Conservation (phyloP, 1,140 invertebrate species). For the Harlomillsia oculata region DNA sequence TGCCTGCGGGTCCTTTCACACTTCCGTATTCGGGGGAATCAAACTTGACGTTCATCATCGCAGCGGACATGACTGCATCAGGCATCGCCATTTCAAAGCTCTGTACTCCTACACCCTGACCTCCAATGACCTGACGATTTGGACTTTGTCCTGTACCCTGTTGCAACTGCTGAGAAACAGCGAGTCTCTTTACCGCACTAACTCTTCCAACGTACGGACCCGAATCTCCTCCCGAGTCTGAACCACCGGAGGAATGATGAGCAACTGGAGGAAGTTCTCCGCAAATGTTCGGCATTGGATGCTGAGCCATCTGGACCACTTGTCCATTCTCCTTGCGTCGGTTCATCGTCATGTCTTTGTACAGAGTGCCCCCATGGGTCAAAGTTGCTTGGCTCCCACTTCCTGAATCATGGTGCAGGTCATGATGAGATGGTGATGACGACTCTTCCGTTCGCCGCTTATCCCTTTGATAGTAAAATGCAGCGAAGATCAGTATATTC, state of each 20-base stretch:
- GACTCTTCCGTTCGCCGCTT: slow-evolving; percentile 51
- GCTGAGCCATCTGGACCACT: slow-evolving; percentile 22
- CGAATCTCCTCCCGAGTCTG: slow-evolving; percentile 26
- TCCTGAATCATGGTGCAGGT: background rate
- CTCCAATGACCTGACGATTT: slow-evolving; percentile 2
- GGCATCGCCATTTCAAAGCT: slow-evolving; percentile 34
- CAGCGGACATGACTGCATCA: slow-evolving; percentile 31
- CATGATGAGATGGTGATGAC: slow-evolving; percentile 10
- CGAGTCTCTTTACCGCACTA: background rate
- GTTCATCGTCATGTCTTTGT: background rate
- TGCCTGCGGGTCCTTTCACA: background rate
- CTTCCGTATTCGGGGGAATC: slow-evolving; percentile 18
- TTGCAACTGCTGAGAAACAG: slow-evolving; percentile 13
- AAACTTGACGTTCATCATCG: slow-evolving; percentile 35
- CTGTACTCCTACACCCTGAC: slow-evolving; percentile 4
- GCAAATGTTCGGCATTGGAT: slow-evolving; percentile 35
- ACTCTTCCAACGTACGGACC: slow-evolving; percentile 4
- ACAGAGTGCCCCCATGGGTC: slow-evolving; percentile 2
- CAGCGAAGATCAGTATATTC: slow-evolving; percentile 85
- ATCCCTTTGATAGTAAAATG: slow-evolving; percentile 85
- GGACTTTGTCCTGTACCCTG: slow-evolving; percentile 8
- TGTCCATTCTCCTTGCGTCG: slow-evolving; percentile 32
- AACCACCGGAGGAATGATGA: slow-evolving; percentile 19
- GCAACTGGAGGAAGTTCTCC: slow-evolving; percentile 28
- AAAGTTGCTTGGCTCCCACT: background rate